Evolutionary conservation across 2,888 invertebrate species (phyloP).

Genomic region (Brenthis ino): DNA sequence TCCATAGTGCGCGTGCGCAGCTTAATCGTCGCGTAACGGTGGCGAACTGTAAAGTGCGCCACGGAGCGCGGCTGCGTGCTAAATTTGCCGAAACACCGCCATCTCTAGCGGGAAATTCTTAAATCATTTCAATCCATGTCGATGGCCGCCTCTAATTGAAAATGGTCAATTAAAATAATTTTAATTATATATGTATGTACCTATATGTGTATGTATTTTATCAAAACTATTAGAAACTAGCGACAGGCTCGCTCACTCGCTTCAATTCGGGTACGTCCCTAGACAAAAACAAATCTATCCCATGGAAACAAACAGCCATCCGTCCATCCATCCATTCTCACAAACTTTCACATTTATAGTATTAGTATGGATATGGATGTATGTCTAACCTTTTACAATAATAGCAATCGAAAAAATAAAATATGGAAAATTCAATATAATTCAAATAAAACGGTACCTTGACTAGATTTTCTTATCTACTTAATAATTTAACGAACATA

Average conservation of each 20-base stretch:
- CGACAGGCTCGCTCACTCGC: too few species aligned
- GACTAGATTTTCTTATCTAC: too few species aligned
- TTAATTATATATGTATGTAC: conserved; percentile 7
- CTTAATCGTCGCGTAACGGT: conserved; percentile 80
- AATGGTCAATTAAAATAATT: conserved; percentile 40
- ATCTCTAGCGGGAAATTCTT: conserved; percentile 75
- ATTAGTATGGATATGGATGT: neutral
- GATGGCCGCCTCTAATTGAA: conserved; percentile 47
- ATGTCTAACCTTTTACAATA: neutral
- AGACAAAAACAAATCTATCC: too few species aligned
- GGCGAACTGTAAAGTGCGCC: conserved; percentile 79
- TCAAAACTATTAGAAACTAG: conserved; percentile 22
- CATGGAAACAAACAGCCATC: too few species aligned
- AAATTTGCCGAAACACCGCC: conserved; percentile 80
- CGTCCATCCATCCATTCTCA: too few species aligned
- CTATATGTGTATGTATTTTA: conserved; percentile 17
- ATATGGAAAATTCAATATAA: too few species aligned
- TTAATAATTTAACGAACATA: neutral
- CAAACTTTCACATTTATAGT: too few species aligned
- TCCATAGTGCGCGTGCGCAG: conserved; percentile 65
- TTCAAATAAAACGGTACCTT: too few species aligned
- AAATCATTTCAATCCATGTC: conserved; percentile 67
- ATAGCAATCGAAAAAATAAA: too few species aligned
- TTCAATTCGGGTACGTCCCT: too few species aligned
- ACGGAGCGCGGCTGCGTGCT: conserved; percentile 77